Evolutionary conservation across 2,113 vertebrate species (phyloP).

Genomic region (Oostethus manadensis): DNA sequence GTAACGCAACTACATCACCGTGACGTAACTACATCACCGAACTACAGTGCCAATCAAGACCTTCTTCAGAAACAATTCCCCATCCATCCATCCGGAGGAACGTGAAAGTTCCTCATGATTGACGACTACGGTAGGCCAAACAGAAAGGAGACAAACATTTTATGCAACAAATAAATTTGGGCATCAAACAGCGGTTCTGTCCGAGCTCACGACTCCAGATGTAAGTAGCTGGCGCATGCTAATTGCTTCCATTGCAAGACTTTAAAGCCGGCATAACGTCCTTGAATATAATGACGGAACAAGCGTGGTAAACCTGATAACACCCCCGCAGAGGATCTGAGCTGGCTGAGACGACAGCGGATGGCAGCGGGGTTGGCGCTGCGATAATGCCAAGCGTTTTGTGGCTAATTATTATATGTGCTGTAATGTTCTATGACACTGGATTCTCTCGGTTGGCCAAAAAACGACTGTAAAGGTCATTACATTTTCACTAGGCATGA

Average conservation of each 20-base stretch:
- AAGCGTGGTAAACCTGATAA: constrained; percentile 66
- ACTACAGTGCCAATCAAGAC: not conserved
- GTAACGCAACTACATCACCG: no score
- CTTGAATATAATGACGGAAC: constrained; percentile 57
- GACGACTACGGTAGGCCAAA: constrained; percentile 1
- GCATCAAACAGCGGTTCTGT: constrained; percentile 23
- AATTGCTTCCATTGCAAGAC: constrained; percentile 45
- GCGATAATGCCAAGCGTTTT: constrained; percentile 60
- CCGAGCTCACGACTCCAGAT: constrained; percentile 28
- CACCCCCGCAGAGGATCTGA: constrained; percentile 56
- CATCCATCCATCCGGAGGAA: not conserved
- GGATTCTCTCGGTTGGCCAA: constrained; percentile 67
- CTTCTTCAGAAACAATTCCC: not conserved
- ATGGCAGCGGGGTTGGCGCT: constrained; percentile 47
- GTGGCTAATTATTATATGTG: constrained; percentile 60
- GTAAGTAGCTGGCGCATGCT: constrained; percentile 19
- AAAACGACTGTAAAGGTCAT: constrained; percentile 59
- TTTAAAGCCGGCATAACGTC: constrained; percentile 49
- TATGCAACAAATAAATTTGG: constrained; percentile 8
- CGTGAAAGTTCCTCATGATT: not conserved
- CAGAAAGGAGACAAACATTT: not conserved
- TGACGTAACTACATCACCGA: no score
- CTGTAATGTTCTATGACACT: constrained; percentile 58
- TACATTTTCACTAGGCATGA: constrained; percentile 69
- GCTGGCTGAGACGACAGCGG: constrained; percentile 38